Base-by-base conservation (phyloP, 1,140 invertebrate species). In the Diachasma alloeum region DNA sequence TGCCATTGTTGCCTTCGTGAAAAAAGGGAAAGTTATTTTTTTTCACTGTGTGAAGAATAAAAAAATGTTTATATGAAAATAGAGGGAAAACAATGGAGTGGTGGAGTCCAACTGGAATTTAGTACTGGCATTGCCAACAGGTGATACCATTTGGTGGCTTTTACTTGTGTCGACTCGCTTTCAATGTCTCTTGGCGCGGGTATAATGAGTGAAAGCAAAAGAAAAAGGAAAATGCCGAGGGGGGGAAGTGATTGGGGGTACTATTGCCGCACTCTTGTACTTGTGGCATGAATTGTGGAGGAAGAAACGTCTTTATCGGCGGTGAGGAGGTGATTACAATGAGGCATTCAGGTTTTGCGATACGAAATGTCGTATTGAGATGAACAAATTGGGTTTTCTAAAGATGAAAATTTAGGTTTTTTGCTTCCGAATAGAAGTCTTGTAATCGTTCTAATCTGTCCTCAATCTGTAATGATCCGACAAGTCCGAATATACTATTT, bases 121-220 rank as follows among this genome's bases (percentile, higher is more conserved):
- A 73, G 76, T 75, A 72, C 77, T 72, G 70, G 69, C 77, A 83
- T 83, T 83, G 83, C 81, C 82, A 84, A 84, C 83, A 84, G 83
- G 83, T 84, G 82, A 84, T 83, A 80, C 75, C 73, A 82, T 81
- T 82, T 76, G 79, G 22, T 9, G 24, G 10, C 11, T 66, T 6
- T 24, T 26, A 66, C 9, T 26, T 15, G 15, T 26, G 15, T 4
- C 15, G 19, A 59, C 24, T 44, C 68, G 80, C 82, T 75, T 82
- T 82, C 72, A n/a, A n/a, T 56, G 15, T 72, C 46, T 72, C 46
- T 72, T 72, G 70, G 31, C 31, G 44, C 70, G 75, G 44, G 53
- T 79, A 80, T 83, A 83, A 82, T 56, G 48, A 56, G 8, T n/a
- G 19, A 56, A 19, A 56, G 48, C 8, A 42, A 37, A 6, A 42